Evolutionary conservation across 2,113 vertebrate species (phyloP), one percentile per base, ranked within the genome.

Genomic region (Pitta sordida): DNA sequence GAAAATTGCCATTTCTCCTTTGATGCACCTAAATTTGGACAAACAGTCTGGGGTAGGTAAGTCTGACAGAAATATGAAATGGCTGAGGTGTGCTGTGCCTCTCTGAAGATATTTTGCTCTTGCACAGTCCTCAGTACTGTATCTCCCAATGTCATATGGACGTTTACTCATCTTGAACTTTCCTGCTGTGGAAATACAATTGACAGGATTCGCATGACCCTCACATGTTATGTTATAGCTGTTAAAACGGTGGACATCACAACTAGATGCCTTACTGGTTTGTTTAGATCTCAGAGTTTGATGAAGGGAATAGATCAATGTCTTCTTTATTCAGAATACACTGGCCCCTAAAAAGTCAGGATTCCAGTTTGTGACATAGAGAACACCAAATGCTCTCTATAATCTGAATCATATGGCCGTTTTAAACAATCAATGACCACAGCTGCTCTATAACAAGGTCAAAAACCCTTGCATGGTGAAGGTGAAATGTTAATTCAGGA

Each of bases 321-420:
- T 34, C 10, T 13, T 87, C 41, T 71, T 84, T 77, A 46, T 78
- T 51, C 18, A 48, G 44, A n/a, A 71, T 21, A 75, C 3, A 7
- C 2, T 11, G 6, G 16, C 11, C 23, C 63, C 37, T 22, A 81
- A 58, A 74, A 67, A 41, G 41, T 62, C 46, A 77, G 11, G 36
- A 77, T 64, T 86, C 10, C 44, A 59, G 34, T 23, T 78, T 20
- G 43, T 3, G 0, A 24, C 13, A 41, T 2, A 37, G 27, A 15
- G 24, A 65, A 22, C 16, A 59, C 6, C 11, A 63, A 88, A 70
- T 49, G 7, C 8, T 86, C 34, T 62, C 34, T 65, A 29, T 53
- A 37, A 10, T 22, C 34, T 81, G 36, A 83, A 52, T 73, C 44
- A 77, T 1, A 3, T 2, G 41, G 21, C 5, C 0, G 0, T 88